phyloP scores from a whole-genome alignment of 2,113 vertebrate species.

The Mastomys natalensis region DNA sequence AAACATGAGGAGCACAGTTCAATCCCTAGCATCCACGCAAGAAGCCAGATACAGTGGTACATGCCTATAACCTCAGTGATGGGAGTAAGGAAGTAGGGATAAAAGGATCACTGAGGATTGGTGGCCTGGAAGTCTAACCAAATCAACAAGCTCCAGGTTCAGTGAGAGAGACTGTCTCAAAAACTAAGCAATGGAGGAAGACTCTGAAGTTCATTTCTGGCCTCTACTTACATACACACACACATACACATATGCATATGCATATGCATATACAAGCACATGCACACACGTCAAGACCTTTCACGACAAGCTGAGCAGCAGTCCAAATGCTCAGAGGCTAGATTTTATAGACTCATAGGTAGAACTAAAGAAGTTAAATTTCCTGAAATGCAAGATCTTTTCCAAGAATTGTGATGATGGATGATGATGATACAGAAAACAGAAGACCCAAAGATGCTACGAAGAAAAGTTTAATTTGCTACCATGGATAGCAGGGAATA shows the following conservation, averaged over 20 bases:
- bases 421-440: not conserved
- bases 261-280: not conserved
- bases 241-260: no score
- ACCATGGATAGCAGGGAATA: not conserved
- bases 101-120: not conserved
- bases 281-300: not conserved
- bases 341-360: not conserved
- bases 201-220: not conserved
- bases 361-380: not conserved
- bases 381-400: not conserved
- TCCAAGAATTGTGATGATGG: constrained; percentile 7
- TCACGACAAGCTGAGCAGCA: not conserved
- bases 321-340: not conserved
- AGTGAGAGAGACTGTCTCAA: no score
- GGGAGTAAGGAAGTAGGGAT: not conserved
- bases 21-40: not conserved
- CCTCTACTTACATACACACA: not conserved
- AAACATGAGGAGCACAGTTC: not conserved
- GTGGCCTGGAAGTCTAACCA: not conserved
- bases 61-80: not conserved
- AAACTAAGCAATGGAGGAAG: not conserved
- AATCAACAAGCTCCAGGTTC: no score
- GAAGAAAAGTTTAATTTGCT: not conserved
- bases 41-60: not conserved
- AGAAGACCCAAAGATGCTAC: not conserved